Evolutionary conservation across 2,888 invertebrate genomes (phyloP).

Genomic region (Leucania comma): DNA sequence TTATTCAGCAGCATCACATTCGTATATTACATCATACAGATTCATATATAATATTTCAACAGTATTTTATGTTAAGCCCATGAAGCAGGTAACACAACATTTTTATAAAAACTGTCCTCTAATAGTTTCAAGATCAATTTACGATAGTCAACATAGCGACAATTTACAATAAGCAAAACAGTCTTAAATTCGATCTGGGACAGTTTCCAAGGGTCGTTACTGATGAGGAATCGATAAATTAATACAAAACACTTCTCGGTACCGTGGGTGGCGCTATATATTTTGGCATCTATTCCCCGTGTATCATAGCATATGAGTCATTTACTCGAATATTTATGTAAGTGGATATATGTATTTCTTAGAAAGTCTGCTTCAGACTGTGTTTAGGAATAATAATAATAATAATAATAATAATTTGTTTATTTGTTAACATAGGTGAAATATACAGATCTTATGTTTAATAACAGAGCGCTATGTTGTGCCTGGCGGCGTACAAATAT

Average conservation of each 20-base stretch:
- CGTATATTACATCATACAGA: too few relatives aligned
- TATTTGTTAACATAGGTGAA: too few relatives aligned
- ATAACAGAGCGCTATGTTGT: too few relatives aligned
- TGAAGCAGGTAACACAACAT: background rate
- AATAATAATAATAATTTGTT: too few relatives aligned
- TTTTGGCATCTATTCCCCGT: slow-evolving; percentile 60
- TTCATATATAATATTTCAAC: too few relatives aligned
- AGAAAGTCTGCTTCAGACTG: slow-evolving; percentile 36
- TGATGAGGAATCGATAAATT: slow-evolving; percentile 55
- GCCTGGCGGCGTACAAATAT: too few relatives aligned
- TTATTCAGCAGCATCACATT: too few relatives aligned
- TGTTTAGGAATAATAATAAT: too few relatives aligned
- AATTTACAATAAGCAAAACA: slow-evolving; percentile 35
- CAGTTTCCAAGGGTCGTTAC: slow-evolving; percentile 48
- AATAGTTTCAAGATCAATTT: slow-evolving; percentile 8
- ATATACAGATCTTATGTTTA: too few relatives aligned
- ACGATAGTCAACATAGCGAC: slow-evolving; percentile 15
- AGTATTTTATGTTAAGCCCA: too few relatives aligned
- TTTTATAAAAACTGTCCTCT: background rate
- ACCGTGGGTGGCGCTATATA: slow-evolving; percentile 56
- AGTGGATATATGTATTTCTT: slow-evolving; percentile 49
- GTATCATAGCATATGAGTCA: slow-evolving; percentile 60
- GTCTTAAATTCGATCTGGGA: slow-evolving; percentile 34
- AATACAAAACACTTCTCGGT: slow-evolving; percentile 53
- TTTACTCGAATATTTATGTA: slow-evolving; percentile 48